A percentile compares a stretch with the other conserved stretches of the same genome.
These are phyloP conservation scores for Herpetotheres cachinnans DNA, from an alignment of 2,113 vertebrate genomes.

Conservation along the genomic window DNA sequence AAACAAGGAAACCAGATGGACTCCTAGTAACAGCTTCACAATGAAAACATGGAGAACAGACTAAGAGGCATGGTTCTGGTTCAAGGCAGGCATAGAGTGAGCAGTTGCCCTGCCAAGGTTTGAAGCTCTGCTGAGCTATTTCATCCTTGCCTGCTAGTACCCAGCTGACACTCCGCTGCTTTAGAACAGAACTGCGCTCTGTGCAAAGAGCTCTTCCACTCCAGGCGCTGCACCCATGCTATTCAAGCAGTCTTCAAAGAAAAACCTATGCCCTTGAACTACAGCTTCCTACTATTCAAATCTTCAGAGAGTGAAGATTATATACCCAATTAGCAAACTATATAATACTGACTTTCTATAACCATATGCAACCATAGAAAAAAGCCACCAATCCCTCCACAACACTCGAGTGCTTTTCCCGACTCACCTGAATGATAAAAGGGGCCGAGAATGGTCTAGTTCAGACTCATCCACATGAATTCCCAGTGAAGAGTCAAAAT, in stretches of 20 bases:
- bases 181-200: background rate
- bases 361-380: background rate
- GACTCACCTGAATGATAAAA: conserved; percentile 91
- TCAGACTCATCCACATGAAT: conserved; percentile 94
- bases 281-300: background rate
- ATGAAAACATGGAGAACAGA: background rate
- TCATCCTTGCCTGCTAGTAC: background rate
- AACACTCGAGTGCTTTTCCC: background rate
- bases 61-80: background rate
- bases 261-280: background rate
- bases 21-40: background rate
- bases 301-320: background rate
- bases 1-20: background rate
- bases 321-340: background rate
- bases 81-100: background rate
- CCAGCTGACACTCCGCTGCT: background rate
- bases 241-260: background rate
- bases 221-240: background rate
- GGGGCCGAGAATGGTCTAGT: conserved; percentile 85
- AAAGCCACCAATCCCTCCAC: background rate
- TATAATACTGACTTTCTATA: background rate
- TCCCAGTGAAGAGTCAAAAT: conserved; percentile 88
- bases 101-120: background rate
- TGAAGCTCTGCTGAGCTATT: background rate
- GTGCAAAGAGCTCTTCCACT: background rate